A percentile compares a stretch with the other conserved stretches of the same genome.
These are phyloP conservation scores for Bolinopsis microptera DNA, from an alignment of 37 sponge, comb jelly and placozoan genomes.

Conservation along the genomic window DNA sequence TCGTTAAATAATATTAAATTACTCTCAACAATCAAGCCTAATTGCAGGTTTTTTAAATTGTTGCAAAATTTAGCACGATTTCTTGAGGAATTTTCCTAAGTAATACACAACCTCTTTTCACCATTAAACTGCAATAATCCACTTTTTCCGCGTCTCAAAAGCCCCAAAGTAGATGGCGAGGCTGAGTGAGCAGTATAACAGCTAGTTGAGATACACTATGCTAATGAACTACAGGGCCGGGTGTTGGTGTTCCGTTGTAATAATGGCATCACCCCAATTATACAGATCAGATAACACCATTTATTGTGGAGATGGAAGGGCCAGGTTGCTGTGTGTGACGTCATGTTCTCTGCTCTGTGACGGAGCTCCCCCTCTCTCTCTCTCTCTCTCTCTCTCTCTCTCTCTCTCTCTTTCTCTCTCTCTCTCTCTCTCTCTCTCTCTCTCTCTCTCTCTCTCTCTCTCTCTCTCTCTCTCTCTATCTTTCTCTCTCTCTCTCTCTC, in stretches of 20 bases:
- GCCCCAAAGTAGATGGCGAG: too few species aligned
- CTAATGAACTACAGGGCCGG: background rate
- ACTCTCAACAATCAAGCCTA: too few species aligned
- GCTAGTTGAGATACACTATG: background rate
- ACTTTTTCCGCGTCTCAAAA: too few species aligned
- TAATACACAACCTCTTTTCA: too few species aligned
- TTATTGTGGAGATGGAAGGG: background rate
- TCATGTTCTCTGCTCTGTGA: background rate
- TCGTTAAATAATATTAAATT: too few species aligned
- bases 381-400: conserved; percentile 7
- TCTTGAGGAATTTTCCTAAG: too few species aligned
- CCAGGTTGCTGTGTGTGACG: background rate
- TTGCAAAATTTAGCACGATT: too few species aligned
- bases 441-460: background rate
- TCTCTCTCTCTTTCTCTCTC: background rate
- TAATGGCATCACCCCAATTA: background rate
- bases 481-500: too few species aligned
- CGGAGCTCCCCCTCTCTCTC: background rate
- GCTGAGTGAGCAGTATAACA: background rate
- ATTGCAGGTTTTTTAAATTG: too few species aligned
- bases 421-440: background rate
- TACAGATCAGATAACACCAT: background rate
- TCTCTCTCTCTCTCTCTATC: too few species aligned
- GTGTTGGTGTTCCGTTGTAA: background rate
- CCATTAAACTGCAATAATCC: too few species aligned